A percentile compares a stretch with the other conserved stretches of the same genome.
phyloP scores from a whole-genome alignment of 1,140 invertebrate species.

The Lordiphosa clarofinis region DNA sequence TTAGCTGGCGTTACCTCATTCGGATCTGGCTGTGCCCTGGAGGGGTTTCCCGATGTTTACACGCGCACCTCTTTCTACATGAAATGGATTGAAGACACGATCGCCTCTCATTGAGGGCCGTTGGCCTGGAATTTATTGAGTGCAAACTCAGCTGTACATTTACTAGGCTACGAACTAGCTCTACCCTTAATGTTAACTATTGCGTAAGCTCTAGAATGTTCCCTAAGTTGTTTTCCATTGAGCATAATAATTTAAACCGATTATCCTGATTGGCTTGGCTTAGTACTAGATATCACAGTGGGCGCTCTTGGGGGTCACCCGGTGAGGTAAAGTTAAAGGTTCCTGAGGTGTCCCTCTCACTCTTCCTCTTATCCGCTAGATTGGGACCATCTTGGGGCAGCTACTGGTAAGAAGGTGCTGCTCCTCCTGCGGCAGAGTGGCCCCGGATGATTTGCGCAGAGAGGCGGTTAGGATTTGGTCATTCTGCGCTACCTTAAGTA shows the following conservation, averaged over 20 bases:
- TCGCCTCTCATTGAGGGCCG: conserved; percentile 65
- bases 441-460: conserved; percentile 25
- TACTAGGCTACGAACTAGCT: conserved; percentile 29
- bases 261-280: conserved; percentile 32
- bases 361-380: conserved; percentile 7
- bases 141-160: conserved; percentile 52
- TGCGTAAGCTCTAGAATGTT: conserved; percentile 57
- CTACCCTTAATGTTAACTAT: conserved; percentile 53
- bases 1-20: conserved; percentile 93
- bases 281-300: conserved; percentile 69
- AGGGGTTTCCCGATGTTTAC: conserved; percentile 92
- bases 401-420: conserved; percentile 34
- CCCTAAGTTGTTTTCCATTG: conserved; percentile 72
- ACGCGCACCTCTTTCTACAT: conserved; percentile 90
- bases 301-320: not conserved
- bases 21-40: conserved; percentile 92
- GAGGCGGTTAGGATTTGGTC: not conserved
- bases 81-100: conserved; percentile 88
- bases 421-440: conserved; percentile 32
- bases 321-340: conserved; percentile 22
- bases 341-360: conserved; percentile 1
- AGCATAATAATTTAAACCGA: conserved; percentile 68
- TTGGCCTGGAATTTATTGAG: conserved; percentile 57
- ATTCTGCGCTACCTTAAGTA: conserved; percentile 34
- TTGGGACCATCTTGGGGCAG: conserved; percentile 12